Base-by-base conservation (phyloP, 2,888 invertebrate species). In the Pheosia tremula region DNA sequence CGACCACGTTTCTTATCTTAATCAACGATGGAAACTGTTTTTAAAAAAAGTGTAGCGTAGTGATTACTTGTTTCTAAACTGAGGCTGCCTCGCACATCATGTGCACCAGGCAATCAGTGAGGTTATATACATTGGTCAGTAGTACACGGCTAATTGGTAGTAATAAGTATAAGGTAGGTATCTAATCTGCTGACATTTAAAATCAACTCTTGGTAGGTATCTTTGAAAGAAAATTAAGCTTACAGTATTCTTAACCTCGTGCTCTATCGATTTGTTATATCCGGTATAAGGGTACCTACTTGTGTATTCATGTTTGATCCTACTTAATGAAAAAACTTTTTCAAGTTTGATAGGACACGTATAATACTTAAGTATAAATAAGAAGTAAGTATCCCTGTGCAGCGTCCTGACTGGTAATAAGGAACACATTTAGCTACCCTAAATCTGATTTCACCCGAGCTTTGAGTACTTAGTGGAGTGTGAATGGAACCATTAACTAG, bases 261-360 rank as follows among this genome's bases (percentile, higher is more conserved):
- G 4, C 37, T 53, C 53, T 53, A 53, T 37, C 36, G 5, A 37
- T 53, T 37, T 37, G 53, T 10, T 3, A 53, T 37, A 53, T 37
- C 53, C 53, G 53, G 11, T 37, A 8, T 5, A 11, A 4, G 24
- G 53, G 9, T 49, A n/a, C 47, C n/a, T 47, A 47, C 49, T 43
- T 43, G 9, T 43, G 7, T 50, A 24, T 24, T 24, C 61, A 57
- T 52, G 66, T 60, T 65, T 59, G 55, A 47, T 57, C 61, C 58
- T 57, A 24, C 47, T 57, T 72, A 68, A 72, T 72, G 64, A 72
- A 70, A 72, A 72, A 72, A 70, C 59, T 70, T 72, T 59, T 13
- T 57, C 39, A 60, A 66, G 39, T 50, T 56, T 50, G 61, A 49
- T 53, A 41, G 55, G 53, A 57, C 50, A 60, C 60, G 59, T 58